phyloP scores from a whole-genome alignment of 2,888 invertebrate genomes.

The Julus scanicus region DNA sequence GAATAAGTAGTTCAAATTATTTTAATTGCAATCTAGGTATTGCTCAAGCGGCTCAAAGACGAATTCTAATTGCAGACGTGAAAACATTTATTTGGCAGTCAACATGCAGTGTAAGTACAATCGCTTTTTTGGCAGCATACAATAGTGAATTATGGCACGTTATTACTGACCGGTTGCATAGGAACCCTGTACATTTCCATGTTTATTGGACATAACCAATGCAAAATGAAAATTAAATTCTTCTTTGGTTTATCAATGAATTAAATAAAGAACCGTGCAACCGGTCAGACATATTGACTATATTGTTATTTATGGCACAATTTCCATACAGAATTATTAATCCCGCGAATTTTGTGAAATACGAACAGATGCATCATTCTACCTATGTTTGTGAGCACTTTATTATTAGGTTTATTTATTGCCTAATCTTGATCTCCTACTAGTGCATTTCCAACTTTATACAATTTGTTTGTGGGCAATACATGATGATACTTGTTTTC shows the following conservation, averaged over 20 bases:
- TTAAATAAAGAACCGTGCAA: background rate
- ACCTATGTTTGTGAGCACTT: background rate
- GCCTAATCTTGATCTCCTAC: background rate
- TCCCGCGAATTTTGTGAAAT: too few species aligned
- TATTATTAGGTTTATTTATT: background rate
- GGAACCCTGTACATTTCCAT: background rate
- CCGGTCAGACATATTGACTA: too few species aligned
- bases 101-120: background rate
- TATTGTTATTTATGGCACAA: background rate
- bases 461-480: too few species aligned
- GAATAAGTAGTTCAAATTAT: background rate
- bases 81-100: constrained; percentile 13
- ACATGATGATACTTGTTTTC: too few species aligned
- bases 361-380: background rate
- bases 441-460: background rate
- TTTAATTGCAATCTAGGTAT: background rate
- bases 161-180: background rate
- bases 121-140: background rate
- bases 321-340: background rate
- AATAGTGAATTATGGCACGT: background rate
- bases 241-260: background rate
- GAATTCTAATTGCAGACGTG: background rate
- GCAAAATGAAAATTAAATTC: too few species aligned
- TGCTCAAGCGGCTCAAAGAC: background rate
- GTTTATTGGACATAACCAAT: too few species aligned